Evolutionary conservation across 2,113 vertebrate genomes (phyloP), one percentile per base, ranked within the genome.

Genomic region (Rhynchopsitta pachyrhyncha): DNA sequence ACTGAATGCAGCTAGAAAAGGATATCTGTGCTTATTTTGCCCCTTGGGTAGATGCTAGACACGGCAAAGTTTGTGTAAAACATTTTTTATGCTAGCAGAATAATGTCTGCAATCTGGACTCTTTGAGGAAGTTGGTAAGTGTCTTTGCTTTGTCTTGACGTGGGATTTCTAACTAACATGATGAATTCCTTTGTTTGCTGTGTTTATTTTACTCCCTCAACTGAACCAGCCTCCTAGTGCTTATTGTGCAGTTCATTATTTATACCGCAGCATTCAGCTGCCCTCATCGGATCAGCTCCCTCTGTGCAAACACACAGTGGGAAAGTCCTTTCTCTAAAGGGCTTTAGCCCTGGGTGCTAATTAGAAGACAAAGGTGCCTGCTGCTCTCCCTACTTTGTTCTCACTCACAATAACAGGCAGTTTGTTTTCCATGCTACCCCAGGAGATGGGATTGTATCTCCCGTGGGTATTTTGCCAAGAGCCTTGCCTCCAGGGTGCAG

Each of bases 221-320:
- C 47, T 92, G 90, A 88, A 94, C 80, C 90, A 81, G 73, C 39
- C 76, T 39, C 47, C 2, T 1, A 3, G 80, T 62, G 80, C 93
- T 93, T 93, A 88, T 95, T 95, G 92, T 83, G 88, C 7, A 92
- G 92, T 94, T 94, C 95, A 94, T 97, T 96, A 94, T 92, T 96
- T 96, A 82, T 35, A 55, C 80, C 17, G 3, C 73, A 42, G 90
- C 52, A 93, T 90, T 96, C 88, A 96, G 88, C 95, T 92, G 92
- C 88, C 82, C 88, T 79, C 93, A 75, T 88, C 35, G 41, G 86
- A 88, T 96, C 90, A 82, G 88, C 92, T 93, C 86, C 85, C 82
- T 75, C 88, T 71, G 42, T 68, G 80, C 93, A 92, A 83, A 93
- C 88, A 83, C 90, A 64, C 90, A 94, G 93, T 93, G 88, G 80